Base-by-base conservation (phyloP, 2,888 invertebrate genomes). In the Lymantria monacha region DNA sequence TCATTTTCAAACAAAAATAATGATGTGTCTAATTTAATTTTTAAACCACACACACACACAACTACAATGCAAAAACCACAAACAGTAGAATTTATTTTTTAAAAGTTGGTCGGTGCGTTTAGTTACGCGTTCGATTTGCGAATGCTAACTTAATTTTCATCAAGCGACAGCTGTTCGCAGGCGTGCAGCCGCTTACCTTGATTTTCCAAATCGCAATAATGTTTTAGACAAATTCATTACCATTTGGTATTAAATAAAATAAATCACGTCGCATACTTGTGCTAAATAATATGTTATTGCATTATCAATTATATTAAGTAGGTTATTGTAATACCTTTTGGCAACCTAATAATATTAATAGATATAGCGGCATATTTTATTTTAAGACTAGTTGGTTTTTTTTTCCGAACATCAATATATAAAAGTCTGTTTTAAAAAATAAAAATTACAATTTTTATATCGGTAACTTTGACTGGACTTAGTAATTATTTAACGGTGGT, bases 101-200 rank as follows among this genome's bases (percentile, higher is more conserved):
- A 51, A 41, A 51, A 49, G 42, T 53, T 22, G 22, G 58, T 51
- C 61, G 59, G 75, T 81, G 76, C 76, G 80, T 72, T 74, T 71
- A 43, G 68, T 72, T 67, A 69, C 77, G 74, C 79, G 73, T 72
- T 70, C 70, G 57, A 71, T 57, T 67, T 58, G 63, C 78, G 74
- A 83, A 80, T 87, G 87, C 70, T 56, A 67, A 57, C 41, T 41
- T 55, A 63, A 59, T 73, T 81, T 83, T 80, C 75, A 70, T 73
- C 72, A 68, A 66, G 51, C 63, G 53, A 55, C 49, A 51, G 47
- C 51, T 38, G 41, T 5, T 46, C 58, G 59, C 55, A 61, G 64
- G 51, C 60, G 57, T 66, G 54, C 63, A 72, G 74, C 68, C 61
- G 71, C 57, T 81, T 66, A 77, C 85, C 86, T 86, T 86, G 85